Evolutionary conservation across 2,113 vertebrate genomes (phyloP), one percentile per base, ranked within the genome.

Genomic region (Microcebus jonahi): DNA sequence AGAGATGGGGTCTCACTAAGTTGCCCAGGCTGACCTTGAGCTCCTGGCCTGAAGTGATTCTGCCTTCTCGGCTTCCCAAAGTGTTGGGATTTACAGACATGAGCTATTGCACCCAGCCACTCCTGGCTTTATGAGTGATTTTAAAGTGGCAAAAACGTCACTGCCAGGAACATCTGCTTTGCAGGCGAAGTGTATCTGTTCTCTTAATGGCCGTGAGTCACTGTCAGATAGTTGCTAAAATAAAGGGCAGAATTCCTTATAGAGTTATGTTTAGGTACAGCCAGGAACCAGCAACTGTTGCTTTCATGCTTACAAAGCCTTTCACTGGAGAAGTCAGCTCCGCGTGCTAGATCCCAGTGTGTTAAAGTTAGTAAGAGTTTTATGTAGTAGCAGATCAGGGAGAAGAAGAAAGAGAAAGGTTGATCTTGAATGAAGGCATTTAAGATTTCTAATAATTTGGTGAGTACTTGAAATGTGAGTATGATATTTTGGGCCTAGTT

Each of bases 361-460:
- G 50, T 71, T 59, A 55, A n/a, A 65, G 39, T 68, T 88, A 85
- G 9, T 55, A 12, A 84, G 48, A 88, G 15, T 23, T 8, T 86
- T 12, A 48, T 39, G 39, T 18, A 55, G 53, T 87, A n/a, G 20
- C n/a, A 76, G 36, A 25, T 45, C 31, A 67, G n/a, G 23, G 21
- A 55, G 65, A 42, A 73, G 76, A 84, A 83, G 53, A 88, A 88
- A 88, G 4, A 48, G 48, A 48, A 10, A 61, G 23, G 5, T 59
- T 94, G 45, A 70, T 92, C 10, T 65, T 86, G 45, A 88, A 45
- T 73, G 63, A 95, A 83, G 29, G 31, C 14, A 59, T 0, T 63
- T 89, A 63, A 77, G 50, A 65, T 61, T 83, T 75, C 90, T 68
- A 31, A 31, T 94, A 82, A 95, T 8, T 76, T 95, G 13, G n/a